Conservation (phyloP, 2,113 vertebrate genomes). For the Cathartes aura region DNA sequence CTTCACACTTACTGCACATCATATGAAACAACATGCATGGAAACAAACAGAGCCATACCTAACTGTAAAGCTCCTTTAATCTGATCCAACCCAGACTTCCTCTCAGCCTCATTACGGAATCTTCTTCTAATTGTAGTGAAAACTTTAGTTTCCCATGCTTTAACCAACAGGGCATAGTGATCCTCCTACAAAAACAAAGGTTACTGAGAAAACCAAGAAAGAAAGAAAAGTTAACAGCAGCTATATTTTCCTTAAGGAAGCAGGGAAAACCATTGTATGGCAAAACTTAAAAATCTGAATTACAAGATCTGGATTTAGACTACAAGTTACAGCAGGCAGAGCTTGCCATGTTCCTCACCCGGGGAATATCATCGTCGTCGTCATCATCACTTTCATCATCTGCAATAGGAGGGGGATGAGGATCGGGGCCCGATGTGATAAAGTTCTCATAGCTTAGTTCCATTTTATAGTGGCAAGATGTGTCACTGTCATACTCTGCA, state of each 20-base stretch:
- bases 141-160: constrained; percentile 98
- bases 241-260: neutral
- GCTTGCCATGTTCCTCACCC: constrained; percentile 75
- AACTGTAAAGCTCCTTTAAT: constrained; percentile 97
- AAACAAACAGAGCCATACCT: constrained; percentile 75
- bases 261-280: neutral
- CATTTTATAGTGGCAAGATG: constrained; percentile 93
- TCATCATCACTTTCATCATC: constrained; percentile 98
- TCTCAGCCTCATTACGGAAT: constrained; percentile 97
- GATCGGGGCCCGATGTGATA: constrained; percentile 91
- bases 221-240: neutral
- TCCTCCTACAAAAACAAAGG: constrained; percentile 85
- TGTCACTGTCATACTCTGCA: constrained; percentile 94
- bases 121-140: constrained; percentile 97
- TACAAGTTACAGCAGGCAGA: neutral
- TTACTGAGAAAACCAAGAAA: neutral
- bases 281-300: neutral
- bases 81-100: constrained; percentile 96
- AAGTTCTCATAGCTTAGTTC: constrained; percentile 97
- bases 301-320: neutral
- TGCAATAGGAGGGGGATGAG: constrained; percentile 90
- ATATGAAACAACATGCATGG: rapidly evolving
- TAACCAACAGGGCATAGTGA: constrained; percentile 95
- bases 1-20: neutral
- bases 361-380: constrained; percentile 91